phyloP scores from a whole-genome alignment of 2,113 vertebrate genomes.

The Pithys albifrons region DNA sequence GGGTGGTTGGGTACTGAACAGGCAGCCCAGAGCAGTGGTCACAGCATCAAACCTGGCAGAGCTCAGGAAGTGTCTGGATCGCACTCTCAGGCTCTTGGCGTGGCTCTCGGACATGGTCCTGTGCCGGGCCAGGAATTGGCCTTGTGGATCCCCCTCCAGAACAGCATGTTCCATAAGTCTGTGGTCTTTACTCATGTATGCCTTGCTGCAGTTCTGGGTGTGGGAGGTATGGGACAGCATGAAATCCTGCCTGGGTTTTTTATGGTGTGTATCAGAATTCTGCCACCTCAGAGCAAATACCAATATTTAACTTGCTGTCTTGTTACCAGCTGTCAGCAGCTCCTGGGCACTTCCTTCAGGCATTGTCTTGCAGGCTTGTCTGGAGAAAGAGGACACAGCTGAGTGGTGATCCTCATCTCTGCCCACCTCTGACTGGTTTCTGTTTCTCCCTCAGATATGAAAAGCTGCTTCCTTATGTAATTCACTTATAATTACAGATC shows the following conservation, averaged over 20 bases:
- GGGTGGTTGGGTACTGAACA: background rate
- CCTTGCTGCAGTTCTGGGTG: background rate
- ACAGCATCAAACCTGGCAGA: background rate
- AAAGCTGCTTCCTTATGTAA: background rate
- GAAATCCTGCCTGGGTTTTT: background rate
- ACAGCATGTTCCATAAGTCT: background rate
- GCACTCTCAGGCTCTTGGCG: background rate
- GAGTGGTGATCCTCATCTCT: fast-evolving
- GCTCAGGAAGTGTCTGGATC: background rate
- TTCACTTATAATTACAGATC: fast-evolving
- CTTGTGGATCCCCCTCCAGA: background rate
- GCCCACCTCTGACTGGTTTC: background rate
- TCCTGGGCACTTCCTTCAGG: background rate
- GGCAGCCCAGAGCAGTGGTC: background rate
- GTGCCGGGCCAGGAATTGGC: background rate
- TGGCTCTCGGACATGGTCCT: background rate
- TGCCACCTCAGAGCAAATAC: background rate
- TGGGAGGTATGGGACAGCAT: background rate
- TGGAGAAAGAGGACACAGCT: fast-evolving
- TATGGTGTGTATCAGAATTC: background rate
- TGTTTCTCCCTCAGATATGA: background rate
- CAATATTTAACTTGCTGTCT: background rate
- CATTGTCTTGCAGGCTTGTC: background rate
- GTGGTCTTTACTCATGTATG: background rate
- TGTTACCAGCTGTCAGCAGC: background rate